phyloP scores from a whole-genome alignment of 2,113 vertebrate species.

The Tragelaphus strepsiceros region DNA sequence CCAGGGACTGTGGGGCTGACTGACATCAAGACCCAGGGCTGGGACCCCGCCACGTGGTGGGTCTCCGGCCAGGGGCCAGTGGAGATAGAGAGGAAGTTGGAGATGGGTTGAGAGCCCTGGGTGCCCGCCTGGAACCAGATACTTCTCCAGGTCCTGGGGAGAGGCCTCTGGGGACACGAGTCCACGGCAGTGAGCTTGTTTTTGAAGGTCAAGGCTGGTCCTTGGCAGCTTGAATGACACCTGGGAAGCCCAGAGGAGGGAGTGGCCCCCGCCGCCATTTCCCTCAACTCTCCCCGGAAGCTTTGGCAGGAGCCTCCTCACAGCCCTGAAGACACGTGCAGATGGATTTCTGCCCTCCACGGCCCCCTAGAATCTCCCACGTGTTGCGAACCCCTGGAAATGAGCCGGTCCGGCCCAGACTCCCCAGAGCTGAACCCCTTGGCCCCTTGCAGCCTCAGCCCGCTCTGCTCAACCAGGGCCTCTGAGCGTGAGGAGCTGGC shows the following conservation, averaged over 20 bases:
- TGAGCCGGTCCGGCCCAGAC: not conserved
- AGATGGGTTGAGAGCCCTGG: not conserved
- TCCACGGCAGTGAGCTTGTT: not conserved
- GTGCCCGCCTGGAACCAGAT: not conserved
- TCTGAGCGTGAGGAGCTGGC: not conserved
- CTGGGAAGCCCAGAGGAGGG: not conserved
- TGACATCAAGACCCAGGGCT: not conserved
- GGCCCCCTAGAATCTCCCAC: not conserved
- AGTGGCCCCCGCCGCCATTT: not conserved
- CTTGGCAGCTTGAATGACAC: not conserved
- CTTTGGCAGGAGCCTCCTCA: not conserved
- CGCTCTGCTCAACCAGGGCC: not conserved
- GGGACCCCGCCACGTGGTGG: too few relatives aligned
- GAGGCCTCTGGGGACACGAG: not conserved
- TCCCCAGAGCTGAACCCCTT: not conserved
- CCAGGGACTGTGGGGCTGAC: not conserved
- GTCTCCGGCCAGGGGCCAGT: fast-evolving
- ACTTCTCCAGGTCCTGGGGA: not conserved
- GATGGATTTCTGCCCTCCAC: not conserved
- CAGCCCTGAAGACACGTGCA: not conserved
- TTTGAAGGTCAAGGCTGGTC: not conserved
- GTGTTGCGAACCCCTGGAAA: not conserved
- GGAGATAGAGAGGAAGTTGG: not conserved
- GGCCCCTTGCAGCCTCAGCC: not conserved
- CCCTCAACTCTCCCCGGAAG: not conserved